Evolutionary conservation across 2,797 vertebrate genomes (phyloP).

Genomic region (Trachops cirrhosus): DNA sequence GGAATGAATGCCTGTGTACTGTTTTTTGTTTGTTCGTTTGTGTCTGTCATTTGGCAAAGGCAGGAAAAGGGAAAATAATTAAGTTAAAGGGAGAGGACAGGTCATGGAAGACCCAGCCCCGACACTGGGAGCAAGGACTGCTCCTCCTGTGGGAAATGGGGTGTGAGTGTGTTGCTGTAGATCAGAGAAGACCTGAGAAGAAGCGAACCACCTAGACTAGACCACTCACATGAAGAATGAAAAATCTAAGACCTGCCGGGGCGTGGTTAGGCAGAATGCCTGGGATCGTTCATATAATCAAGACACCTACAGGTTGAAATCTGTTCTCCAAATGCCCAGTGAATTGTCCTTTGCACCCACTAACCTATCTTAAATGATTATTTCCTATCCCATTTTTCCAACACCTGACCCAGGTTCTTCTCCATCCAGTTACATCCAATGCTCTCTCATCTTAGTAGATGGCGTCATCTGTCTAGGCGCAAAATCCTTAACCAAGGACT

Average conservation of each 20-base stretch:
- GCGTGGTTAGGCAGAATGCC: not conserved
- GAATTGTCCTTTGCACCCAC: not conserved
- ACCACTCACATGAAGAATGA: not conserved
- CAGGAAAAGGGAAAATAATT: not conserved
- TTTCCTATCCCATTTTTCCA: not conserved
- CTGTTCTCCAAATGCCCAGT: not conserved
- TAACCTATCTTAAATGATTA: not conserved
- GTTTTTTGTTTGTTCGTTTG: not conserved
- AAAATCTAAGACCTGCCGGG: not conserved
- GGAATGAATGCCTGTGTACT: constrained; percentile 14
- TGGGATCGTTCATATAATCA: not conserved
- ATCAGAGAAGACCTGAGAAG: not conserved
- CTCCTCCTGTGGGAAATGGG: not conserved
- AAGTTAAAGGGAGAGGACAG: not conserved
- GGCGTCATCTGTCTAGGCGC: not conserved
- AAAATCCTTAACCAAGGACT: not conserved
- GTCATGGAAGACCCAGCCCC: not conserved
- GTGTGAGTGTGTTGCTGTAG: not conserved
- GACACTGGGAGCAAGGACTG: not conserved
- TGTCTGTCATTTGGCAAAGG: not conserved
- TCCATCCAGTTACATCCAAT: not conserved
- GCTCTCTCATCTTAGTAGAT: not conserved
- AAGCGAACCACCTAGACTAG: not conserved
- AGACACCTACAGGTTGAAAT: not conserved
- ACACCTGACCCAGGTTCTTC: not conserved